Conservation (phyloP, 2,113 vertebrate species). For the Nibea albiflora region DNA sequence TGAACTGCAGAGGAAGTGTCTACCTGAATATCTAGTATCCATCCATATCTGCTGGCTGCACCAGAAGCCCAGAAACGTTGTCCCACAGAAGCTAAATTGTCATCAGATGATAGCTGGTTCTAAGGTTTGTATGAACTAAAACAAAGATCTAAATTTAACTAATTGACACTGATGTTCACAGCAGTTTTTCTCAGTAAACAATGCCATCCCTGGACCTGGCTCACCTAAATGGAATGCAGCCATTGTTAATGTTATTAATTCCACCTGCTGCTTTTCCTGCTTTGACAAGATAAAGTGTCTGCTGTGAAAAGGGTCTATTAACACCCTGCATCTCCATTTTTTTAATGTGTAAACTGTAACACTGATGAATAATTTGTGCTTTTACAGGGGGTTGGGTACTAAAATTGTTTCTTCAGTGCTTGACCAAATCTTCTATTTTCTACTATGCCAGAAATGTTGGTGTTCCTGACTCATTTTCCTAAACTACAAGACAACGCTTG, state of each 20-base stretch:
- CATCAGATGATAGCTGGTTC: no score
- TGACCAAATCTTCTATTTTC: neutral
- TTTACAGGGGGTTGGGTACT: neutral
- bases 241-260: neutral
- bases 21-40: no score
- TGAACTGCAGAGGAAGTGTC: no score
- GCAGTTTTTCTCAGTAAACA: no score
- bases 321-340: neutral
- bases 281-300: neutral
- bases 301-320: neutral
- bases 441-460: neutral
- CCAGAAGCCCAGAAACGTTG: no score
- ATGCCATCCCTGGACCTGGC: neutral
- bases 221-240: neutral
- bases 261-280: neutral
- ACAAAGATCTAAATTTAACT: no score
- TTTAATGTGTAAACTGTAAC: neutral
- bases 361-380: neutral
- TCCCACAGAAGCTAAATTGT: no score
- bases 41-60: no score
- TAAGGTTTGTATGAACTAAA: no score
- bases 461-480: neutral
- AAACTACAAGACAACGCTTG: neutral
- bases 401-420: neutral
- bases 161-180: no score